phyloP scores from a whole-genome alignment of 2,797 vertebrate genomes.

The Scarus forsteni region DNA sequence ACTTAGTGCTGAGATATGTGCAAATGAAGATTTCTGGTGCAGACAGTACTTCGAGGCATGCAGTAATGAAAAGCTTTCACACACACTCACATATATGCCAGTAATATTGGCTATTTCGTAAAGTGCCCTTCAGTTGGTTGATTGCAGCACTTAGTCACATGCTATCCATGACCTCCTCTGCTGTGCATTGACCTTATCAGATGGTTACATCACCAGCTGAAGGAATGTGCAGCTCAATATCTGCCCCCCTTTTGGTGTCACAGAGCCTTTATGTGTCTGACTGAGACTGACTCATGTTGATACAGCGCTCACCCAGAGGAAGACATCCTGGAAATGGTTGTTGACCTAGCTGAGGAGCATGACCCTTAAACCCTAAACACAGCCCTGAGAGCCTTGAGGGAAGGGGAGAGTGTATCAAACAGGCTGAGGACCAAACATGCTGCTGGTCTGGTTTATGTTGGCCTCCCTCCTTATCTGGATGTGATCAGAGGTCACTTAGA shows the following conservation, averaged over 20 bases:
- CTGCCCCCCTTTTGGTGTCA: slow-evolving; percentile 49
- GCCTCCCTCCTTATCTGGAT: slow-evolving; percentile 40
- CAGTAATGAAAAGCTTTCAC: too few species aligned
- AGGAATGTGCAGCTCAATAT: slow-evolving; percentile 68
- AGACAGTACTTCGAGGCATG: too few species aligned
- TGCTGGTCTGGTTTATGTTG: slow-evolving; percentile 24
- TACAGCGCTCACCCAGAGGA: slow-evolving; percentile 52
- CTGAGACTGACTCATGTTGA: slow-evolving; percentile 47
- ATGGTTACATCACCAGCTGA: slow-evolving; percentile 75
- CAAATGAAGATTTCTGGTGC: too few species aligned
- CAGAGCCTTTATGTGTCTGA: slow-evolving; percentile 36
- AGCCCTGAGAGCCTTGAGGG: slow-evolving; percentile 28
- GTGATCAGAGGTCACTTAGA: slow-evolving; percentile 36
- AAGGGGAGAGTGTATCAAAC: slow-evolving; percentile 36
- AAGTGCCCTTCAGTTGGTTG: slow-evolving; percentile 69
- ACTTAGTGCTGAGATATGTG: too few species aligned
- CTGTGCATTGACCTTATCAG: slow-evolving; percentile 71
- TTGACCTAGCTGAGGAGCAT: slow-evolving; percentile 48
- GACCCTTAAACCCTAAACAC: slow-evolving; percentile 51
- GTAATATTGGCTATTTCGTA: slow-evolving; percentile 65
- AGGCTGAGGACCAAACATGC: slow-evolving; percentile 35
- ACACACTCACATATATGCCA: slow-evolving; percentile 27
- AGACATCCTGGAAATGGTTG: slow-evolving; percentile 51
- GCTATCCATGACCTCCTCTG: slow-evolving; percentile 71
- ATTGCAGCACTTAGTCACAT: slow-evolving; percentile 78